Evolutionary conservation across 2,113 vertebrate genomes (phyloP).

Genomic region (Spheniscus mendiculus): DNA sequence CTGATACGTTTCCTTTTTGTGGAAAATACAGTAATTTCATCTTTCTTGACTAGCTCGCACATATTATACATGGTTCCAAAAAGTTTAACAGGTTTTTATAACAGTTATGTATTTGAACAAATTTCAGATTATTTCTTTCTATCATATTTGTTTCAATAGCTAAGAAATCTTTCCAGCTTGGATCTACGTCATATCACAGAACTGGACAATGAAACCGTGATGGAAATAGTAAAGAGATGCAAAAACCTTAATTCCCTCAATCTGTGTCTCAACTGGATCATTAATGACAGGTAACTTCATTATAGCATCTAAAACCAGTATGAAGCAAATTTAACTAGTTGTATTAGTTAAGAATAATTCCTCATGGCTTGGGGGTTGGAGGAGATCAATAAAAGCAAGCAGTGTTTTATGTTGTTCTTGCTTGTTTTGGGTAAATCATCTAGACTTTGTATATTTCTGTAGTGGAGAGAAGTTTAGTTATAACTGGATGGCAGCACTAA

Average conservation of each 20-base stretch:
- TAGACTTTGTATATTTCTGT: not conserved
- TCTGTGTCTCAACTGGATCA: slow-evolving; percentile 99
- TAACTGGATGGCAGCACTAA: not conserved
- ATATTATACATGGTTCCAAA: not conserved
- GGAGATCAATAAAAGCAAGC: not conserved
- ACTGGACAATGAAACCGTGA: slow-evolving; percentile 97
- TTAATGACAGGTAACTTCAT: slow-evolving; percentile 91
- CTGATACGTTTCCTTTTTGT: not conserved
- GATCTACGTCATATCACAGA: slow-evolving; percentile 97
- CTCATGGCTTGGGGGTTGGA: not conserved
- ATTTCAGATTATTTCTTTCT: slow-evolving; percentile 26
- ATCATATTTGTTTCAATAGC: slow-evolving; percentile 75
- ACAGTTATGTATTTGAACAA: not conserved
- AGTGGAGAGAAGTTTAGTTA: not conserved
- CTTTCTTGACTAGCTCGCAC: not conserved
- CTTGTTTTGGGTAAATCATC: not conserved
- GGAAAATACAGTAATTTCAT: not conserved
- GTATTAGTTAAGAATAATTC: not conserved
- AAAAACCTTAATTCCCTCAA: slow-evolving; percentile 95
- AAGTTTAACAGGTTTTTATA: not conserved
- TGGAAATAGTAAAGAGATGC: slow-evolving; percentile 98
- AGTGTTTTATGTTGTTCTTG: not conserved
- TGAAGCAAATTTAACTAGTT: not conserved
- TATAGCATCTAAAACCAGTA: not conserved
- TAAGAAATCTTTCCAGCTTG: slow-evolving; percentile 91